Evolutionary conservation across 2,797 vertebrate species (phyloP).

Genomic region (Carapus acus): DNA sequence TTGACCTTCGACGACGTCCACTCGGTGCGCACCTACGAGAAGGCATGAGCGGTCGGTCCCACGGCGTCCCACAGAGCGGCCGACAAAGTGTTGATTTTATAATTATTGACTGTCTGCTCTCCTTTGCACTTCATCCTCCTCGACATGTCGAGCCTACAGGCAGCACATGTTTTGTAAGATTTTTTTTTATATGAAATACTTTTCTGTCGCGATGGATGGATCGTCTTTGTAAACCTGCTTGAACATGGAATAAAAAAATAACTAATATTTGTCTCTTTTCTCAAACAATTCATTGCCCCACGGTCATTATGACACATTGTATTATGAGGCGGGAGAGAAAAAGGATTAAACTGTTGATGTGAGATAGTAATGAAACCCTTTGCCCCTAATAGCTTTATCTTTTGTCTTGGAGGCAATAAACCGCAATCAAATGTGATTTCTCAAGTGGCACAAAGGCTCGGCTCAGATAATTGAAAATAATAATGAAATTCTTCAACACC

Average conservation of each 20-base stretch:
- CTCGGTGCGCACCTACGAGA: slow-evolving; percentile 89
- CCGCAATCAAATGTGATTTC: too few relatives aligned
- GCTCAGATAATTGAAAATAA: too few relatives aligned
- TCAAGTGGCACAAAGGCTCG: too few relatives aligned
- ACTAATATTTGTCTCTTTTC: slow-evolving; percentile 8
- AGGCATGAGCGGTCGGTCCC: slow-evolving; percentile 70
- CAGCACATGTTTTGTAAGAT: slow-evolving; percentile 58
- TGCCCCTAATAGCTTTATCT: too few relatives aligned
- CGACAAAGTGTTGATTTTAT: slow-evolving; percentile 45
- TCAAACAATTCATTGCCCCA: neutral
- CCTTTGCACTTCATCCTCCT: slow-evolving; percentile 63
- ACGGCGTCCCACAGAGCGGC: slow-evolving; percentile 42
- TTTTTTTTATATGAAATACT: slow-evolving; percentile 51
- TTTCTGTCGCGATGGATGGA: slow-evolving; percentile 53
- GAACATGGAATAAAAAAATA: slow-evolving; percentile 59
- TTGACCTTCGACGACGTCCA: slow-evolving; percentile 83
- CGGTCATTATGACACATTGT: too few relatives aligned
- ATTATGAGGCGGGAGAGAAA: too few relatives aligned
- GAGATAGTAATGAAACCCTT: too few relatives aligned
- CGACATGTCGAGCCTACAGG: slow-evolving; percentile 43
- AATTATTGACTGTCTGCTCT: slow-evolving; percentile 54
- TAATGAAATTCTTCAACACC: too few relatives aligned
- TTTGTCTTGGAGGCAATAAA: too few relatives aligned
- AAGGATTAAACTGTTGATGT: too few relatives aligned
- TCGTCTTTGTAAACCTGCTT: slow-evolving; percentile 54